Conservation (phyloP, 2,888 invertebrate genomes). For the Melangyna quadrimaculata region DNA sequence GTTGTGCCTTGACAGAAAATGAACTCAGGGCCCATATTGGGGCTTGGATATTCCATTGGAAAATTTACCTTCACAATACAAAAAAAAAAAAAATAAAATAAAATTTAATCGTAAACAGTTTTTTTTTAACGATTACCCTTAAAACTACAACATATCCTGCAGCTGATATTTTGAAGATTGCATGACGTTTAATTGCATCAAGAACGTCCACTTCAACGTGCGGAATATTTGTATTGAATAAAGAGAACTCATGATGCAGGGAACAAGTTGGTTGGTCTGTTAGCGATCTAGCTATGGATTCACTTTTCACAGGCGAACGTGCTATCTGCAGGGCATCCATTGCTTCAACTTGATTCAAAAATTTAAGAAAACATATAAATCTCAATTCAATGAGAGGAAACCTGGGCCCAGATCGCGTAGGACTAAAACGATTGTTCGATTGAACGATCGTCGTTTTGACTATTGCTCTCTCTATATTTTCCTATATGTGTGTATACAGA, state of each 20-base stretch:
- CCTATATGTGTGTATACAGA: too few species aligned
- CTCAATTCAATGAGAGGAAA: not conserved
- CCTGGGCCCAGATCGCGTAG: too few species aligned
- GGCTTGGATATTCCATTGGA: constrained; percentile 88
- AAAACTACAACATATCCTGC: constrained; percentile 82
- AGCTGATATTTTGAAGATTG: constrained; percentile 80
- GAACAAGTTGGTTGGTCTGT: constrained; percentile 80
- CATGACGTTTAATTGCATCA: constrained; percentile 82
- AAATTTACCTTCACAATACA: constrained; percentile 85
- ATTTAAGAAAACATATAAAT: not conserved
- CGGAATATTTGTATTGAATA: constrained; percentile 88
- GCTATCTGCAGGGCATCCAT: constrained; percentile 75
- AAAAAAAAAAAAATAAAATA: constrained; percentile 68
- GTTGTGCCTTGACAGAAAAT: constrained; percentile 86
- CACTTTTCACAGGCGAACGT: constrained; percentile 81
- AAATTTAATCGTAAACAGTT: not conserved
- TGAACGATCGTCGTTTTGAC: too few species aligned
- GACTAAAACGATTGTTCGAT: too few species aligned
- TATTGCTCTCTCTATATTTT: too few species aligned
- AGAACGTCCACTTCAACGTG: constrained; percentile 85
- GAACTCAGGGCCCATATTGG: constrained; percentile 85
- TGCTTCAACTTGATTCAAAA: constrained; percentile 72
- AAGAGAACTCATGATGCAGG: constrained; percentile 88
- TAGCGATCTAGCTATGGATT: constrained; percentile 76
- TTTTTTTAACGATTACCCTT: constrained; percentile 77